phyloP scores from a whole-genome alignment of 2,797 vertebrate species.

The Xyrichtys novacula region DNA sequence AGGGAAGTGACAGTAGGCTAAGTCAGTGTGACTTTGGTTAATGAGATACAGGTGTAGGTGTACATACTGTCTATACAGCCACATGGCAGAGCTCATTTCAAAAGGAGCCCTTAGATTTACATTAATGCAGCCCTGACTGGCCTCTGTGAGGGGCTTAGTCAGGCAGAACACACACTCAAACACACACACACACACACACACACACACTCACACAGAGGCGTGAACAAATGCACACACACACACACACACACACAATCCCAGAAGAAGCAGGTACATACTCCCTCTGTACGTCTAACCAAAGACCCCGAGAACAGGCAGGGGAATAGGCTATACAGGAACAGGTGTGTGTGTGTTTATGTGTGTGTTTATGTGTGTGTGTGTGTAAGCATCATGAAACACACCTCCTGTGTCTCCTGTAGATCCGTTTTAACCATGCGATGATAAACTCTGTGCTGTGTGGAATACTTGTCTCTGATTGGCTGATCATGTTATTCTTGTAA shows the following conservation, averaged over 20 bases:
- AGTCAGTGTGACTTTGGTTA: conserved; percentile 70
- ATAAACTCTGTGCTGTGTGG: not conserved
- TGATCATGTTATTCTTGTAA: not conserved
- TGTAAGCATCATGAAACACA: not conserved
- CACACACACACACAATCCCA: conserved; percentile 15
- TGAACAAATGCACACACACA: not conserved
- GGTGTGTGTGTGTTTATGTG: not conserved
- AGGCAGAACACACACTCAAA: conserved; percentile 57
- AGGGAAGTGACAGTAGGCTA: conserved; percentile 54
- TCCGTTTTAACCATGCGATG: not conserved
- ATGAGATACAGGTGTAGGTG: conserved; percentile 68
- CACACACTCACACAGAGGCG: conserved; percentile 3
- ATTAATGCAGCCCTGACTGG: conserved; percentile 68
- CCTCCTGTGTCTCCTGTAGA: not conserved
- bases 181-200: conserved; percentile 29
- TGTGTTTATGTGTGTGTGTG: too few species aligned
- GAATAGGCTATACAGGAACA: conserved; percentile 4
- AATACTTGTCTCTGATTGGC: not conserved
- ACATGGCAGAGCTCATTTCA: conserved; percentile 61
- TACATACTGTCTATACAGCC: conserved; percentile 42
- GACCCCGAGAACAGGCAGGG: conserved; percentile 18
- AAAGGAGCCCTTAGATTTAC: conserved; percentile 68
- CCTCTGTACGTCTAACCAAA: conserved; percentile 31
- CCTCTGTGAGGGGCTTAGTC: conserved; percentile 51
- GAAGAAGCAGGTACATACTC: not conserved